A percentile compares a stretch with the other conserved stretches of the same genome.
phyloP scores from a whole-genome alignment of 2,113 vertebrate species.

The Rhipidura dahli region DNA sequence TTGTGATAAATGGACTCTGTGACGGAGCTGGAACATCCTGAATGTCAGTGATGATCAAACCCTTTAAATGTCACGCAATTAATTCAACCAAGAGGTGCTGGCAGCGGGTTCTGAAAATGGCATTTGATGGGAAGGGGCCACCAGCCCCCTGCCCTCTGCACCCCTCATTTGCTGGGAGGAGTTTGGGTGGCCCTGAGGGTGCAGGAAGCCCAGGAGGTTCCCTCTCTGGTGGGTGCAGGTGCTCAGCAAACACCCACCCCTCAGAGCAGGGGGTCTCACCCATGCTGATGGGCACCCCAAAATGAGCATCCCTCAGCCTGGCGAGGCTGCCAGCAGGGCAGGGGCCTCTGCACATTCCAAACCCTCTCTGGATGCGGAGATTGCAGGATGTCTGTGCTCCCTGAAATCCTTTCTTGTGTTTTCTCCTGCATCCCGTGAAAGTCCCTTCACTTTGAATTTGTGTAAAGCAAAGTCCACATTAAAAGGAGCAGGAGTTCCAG shows the following conservation, averaged over 20 bases:
- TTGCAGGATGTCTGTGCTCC: accelerated
- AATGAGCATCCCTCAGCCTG: accelerated
- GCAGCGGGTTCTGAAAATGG: neutral
- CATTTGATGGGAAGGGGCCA: neutral
- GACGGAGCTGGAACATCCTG: neutral
- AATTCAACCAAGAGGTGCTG: neutral
- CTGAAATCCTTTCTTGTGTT: neutral
- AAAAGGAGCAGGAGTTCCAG: neutral
- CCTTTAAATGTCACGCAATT: neutral
- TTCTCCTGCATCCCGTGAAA: neutral
- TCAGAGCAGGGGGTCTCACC: neutral
- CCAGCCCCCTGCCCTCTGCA: neutral
- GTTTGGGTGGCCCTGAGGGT: neutral
- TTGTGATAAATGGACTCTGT: neutral
- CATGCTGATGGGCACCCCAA: too few species aligned
- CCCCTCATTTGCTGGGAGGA: neutral
- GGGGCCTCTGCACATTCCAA: neutral
- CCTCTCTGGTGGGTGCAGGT: neutral
- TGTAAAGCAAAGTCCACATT: neutral
- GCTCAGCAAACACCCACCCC: neutral
- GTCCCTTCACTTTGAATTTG: neutral
- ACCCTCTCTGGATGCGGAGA: neutral
- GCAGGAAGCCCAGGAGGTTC: neutral
- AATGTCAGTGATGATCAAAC: neutral
- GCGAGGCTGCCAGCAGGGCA: neutral